A percentile compares a stretch with the other conserved stretches of the same genome.
phyloP scores from a whole-genome alignment of 2,888 invertebrate species.

The Ennomos quercinarius region DNA sequence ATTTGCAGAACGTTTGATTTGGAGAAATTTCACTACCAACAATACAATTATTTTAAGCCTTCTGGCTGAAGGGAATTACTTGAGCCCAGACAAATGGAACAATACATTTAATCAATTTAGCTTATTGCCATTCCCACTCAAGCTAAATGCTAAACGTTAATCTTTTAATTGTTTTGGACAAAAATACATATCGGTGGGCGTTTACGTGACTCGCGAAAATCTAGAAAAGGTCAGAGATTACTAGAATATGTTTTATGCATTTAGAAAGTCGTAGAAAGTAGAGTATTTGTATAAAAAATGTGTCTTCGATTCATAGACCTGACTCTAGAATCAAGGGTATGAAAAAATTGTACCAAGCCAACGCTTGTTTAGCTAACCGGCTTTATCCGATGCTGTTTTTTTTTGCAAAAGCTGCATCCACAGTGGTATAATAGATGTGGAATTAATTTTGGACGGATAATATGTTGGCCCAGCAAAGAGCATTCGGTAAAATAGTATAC shows the following conservation, averaged over 20 bases:
- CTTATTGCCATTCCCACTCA: conserved; percentile 9
- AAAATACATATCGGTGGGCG: conserved; percentile 1
- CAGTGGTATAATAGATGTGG: too few species aligned
- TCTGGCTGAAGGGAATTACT: conserved; percentile 9
- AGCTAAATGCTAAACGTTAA: conserved; percentile 13
- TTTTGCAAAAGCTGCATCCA: too few species aligned
- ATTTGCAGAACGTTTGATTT: conserved; percentile 9
- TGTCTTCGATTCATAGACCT: too few species aligned
- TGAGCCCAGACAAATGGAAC: conserved; percentile 1
- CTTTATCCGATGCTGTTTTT: too few species aligned
- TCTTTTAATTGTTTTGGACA: conserved; percentile 1
- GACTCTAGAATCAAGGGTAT: too few species aligned
- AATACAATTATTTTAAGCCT: conserved; percentile 7
- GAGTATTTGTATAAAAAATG: not conserved
- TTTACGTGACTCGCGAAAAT: conserved; percentile 1
- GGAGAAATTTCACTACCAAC: not conserved
- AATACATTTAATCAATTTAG: conserved; percentile 13
- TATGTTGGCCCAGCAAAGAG: too few species aligned
- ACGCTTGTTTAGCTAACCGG: too few species aligned
- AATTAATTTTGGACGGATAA: too few species aligned
- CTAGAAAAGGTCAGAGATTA: too few species aligned
- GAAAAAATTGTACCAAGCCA: too few species aligned
- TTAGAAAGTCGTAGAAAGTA: conserved; percentile 1
- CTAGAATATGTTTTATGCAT: not conserved
- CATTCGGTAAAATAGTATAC: too few species aligned